Percentiles rank a stretch among this genome's conserved stretches.
Conservation (phyloP, 2,113 vertebrate species). For the Micronycteris hirsuta region DNA sequence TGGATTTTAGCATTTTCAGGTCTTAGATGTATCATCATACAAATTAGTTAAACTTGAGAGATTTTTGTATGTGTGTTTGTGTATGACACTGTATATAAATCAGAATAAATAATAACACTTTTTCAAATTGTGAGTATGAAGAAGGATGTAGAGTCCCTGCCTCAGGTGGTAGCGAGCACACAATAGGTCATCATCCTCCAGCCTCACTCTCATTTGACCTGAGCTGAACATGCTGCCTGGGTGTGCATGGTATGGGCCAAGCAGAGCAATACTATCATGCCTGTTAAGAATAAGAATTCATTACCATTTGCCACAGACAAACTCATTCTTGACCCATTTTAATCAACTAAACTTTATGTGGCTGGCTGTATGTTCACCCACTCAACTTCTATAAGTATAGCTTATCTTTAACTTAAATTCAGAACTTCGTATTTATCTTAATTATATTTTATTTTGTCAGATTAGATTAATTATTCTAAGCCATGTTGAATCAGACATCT, state of each 20-base stretch:
- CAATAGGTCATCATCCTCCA: rapidly evolving
- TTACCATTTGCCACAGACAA: not conserved
- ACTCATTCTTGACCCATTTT: not conserved
- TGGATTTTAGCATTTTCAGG: not conserved
- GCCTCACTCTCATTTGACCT: not conserved
- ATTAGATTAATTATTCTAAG: not conserved
- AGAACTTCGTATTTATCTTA: not conserved
- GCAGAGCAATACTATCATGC: not conserved
- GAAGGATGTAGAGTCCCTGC: not conserved
- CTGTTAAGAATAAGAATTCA: not conserved
- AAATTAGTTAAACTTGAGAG: not conserved
- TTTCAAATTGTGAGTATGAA: not conserved
- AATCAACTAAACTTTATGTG: not conserved
- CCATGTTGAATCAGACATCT: not conserved
- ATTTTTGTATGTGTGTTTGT: not conserved
- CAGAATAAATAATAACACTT: not conserved
- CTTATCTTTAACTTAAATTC: not conserved
- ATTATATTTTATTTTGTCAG: not conserved
- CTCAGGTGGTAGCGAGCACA: not conserved
- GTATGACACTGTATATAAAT: not conserved
- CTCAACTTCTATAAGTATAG: not conserved
- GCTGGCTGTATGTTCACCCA: rapidly evolving
- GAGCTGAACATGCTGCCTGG: not conserved
- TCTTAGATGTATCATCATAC: not conserved
- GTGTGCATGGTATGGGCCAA: not conserved